Evolutionary conservation across 2,113 vertebrate species (phyloP), one percentile per base, ranked within the genome.

Genomic region (Odontophorus gujanensis): DNA sequence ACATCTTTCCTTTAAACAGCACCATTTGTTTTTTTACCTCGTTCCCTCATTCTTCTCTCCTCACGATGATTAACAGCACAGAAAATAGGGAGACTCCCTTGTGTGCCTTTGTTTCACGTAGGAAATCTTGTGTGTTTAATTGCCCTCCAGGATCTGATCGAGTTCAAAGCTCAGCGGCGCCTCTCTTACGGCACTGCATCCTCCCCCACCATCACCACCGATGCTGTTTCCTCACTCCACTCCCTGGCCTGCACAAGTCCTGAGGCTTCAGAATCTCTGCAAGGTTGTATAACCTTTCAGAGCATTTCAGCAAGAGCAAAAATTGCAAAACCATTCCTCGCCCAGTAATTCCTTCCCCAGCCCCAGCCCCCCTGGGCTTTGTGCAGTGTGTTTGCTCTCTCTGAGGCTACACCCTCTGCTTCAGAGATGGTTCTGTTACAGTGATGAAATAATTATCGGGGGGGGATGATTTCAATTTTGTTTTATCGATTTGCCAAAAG

Each of bases 41-140:
- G 0, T 67, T 73, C 75, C 72, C 93, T 71, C 73, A 32, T 92
- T 91, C 77, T 59, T 61, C 78, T 93, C 91, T 94, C 61, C 85
- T 88, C 83, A 55, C 40, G 90, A 90, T 72, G 87, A 93, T 95
- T 95, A 97, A 75, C 85, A 91, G 85, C 69, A 63, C 14, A 62
- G 92, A 61, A 76, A 93, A 73, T 71, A 84, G 94, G 89, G 80
- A 92, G 87, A 24, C 90, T 97, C 96, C 94, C 92, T 92, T 89
- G 82, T 19, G 72, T 32, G 91, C 87, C 87, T 96, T 94, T 97
- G 96, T 97, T 90, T 87, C n/a, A 88, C 93, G 69, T 66, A 87
- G 93, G 90, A 92, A 93, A 91, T 82, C 82, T 71, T 14, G 62
- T n/a, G 85, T 83, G 53, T 95, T 95, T 95, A 87, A 97, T 93